Base-by-base conservation (phyloP, 2,113 vertebrate genomes). In the Perca flavescens region DNA sequence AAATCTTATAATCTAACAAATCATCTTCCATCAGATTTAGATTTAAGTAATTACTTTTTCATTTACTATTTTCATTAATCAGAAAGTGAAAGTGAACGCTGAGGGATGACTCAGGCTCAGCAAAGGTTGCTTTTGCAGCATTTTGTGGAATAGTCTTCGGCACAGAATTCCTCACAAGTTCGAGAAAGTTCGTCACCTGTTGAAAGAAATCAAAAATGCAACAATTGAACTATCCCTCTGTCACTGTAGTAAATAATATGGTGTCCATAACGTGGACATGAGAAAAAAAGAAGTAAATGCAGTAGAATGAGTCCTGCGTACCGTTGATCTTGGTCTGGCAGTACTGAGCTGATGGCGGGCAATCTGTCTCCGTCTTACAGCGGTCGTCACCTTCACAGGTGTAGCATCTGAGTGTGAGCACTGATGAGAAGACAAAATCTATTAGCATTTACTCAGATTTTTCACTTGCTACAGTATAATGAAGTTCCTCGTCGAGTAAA, bases 361-460 rank as follows among this genome's bases (percentile, higher is more conserved):
- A 94, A 0, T 56, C 21, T 0, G 40, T 82, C 14, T 2, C 25
- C 0, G 12, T 76, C 72, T 85, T 92, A 16, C 94, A 95, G 6
- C 19, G 16, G 0, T 1, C 1, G 16, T 82, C 53, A 1, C 7
- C 15, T 0, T 50, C 3, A 8, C 94, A 95, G 19, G 74, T 86
- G 80, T 66, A 92, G 76, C 94, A 94, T 14, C 0, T 66, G 65
- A 94, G 87, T 1, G 91, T 62, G 65, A 92, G 74, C 84, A 93
- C 94, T 94, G 66, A 16, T 3, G 61, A 50, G 28, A 15, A 54
- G 31, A 68, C 25, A 70, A 34, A 53, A 77, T n/a, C 17, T 21
- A 66, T 69, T 12, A 72, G 25, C 46, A 28, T 31, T 17, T 1
- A 56, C 36, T 22, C 12, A 7, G 21, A 7, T 13, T 19, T 36